phyloP scores from a whole-genome alignment of 1,140 invertebrate genomes.

The Drosophila ohnishii region DNA sequence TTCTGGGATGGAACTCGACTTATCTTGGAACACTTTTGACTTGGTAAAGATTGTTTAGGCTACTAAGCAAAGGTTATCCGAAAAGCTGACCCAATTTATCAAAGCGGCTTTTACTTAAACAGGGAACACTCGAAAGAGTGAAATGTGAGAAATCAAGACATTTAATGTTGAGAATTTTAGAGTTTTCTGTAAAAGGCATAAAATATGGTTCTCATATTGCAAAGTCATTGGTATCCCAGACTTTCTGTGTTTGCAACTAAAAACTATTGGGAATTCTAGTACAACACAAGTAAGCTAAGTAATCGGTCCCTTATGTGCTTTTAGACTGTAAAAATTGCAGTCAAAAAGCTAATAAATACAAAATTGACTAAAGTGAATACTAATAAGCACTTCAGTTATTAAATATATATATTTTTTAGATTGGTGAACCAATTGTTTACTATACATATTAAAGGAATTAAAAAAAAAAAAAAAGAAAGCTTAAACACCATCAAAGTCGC shows the following conservation, averaged over 20 bases:
- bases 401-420: too few relatives aligned
- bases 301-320: background rate
- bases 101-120: background rate
- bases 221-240: background rate
- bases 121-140: background rate
- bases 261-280: background rate
- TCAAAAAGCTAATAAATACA: background rate
- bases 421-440: too few relatives aligned
- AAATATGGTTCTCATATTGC: too few relatives aligned
- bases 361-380: too few relatives aligned
- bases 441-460: background rate
- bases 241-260: background rate
- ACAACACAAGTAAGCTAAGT: background rate
- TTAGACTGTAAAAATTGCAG: background rate
- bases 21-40: conserved; percentile 6
- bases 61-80: background rate
- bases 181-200: too few relatives aligned
- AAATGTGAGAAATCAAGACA: background rate
- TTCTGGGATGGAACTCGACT: background rate
- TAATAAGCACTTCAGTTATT: too few relatives aligned
- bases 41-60: conserved; percentile 10
- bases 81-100: conserved; percentile 4
- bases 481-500: background rate
- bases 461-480: background rate
- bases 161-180: background rate